A percentile compares a stretch with the other conserved stretches of the same genome.
Evolutionary conservation across 2,113 vertebrate species (phyloP).

Genomic region (Phyllostomus hastatus): DNA sequence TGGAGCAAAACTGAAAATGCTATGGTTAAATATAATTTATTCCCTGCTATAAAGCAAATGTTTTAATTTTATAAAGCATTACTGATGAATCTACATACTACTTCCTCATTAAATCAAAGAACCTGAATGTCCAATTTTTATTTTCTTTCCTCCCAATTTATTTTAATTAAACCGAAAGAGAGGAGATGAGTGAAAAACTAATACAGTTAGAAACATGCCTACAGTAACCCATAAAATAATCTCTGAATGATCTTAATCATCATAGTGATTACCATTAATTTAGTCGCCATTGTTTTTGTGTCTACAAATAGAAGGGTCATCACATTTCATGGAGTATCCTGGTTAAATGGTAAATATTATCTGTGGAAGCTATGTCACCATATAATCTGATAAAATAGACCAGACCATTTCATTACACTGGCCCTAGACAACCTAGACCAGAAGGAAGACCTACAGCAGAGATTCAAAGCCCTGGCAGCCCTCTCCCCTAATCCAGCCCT

Average conservation of each 20-base stretch:
- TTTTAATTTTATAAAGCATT: conserved; percentile 30
- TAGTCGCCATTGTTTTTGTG: neutral
- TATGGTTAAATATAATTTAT: neutral
- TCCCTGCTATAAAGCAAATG: neutral
- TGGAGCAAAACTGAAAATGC: neutral
- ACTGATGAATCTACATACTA: neutral
- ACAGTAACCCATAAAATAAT: neutral
- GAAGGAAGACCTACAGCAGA: neutral
- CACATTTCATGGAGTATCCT: neutral
- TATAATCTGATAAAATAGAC: neutral
- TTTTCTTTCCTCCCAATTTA: conserved; percentile 8
- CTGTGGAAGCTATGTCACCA: neutral
- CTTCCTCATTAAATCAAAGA: conserved; percentile 34
- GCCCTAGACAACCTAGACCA: neutral
- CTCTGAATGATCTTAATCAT: neutral
- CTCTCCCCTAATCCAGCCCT: neutral
- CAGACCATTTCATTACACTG: neutral
- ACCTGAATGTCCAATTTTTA: neutral
- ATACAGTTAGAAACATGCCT: neutral
- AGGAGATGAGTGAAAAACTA: neutral
- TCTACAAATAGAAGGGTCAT: neutral
- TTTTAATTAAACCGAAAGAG: conserved; percentile 20
- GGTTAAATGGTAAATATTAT: neutral
- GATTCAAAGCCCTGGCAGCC: neutral
- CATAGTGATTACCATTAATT: neutral